phyloP scores from a whole-genome alignment of 2,888 invertebrate genomes.

The Enchytraeus crypticus region DNA sequence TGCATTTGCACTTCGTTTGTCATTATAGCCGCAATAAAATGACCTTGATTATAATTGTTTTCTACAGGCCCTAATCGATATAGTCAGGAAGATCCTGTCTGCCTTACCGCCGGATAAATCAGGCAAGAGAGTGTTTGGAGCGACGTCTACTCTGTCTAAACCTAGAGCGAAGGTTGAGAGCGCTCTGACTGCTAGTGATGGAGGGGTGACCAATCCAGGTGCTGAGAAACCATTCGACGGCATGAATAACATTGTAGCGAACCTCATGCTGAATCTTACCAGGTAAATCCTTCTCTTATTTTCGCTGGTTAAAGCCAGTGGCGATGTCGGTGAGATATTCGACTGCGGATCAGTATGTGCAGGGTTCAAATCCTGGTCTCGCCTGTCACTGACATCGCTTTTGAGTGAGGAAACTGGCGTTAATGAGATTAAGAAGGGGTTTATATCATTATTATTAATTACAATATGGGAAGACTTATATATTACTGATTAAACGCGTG shows the following conservation, averaged over 20 bases:
- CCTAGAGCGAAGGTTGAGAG: conserved; percentile 36
- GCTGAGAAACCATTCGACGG: conserved; percentile 48
- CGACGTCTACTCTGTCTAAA: conserved; percentile 19
- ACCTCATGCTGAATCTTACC: conserved; percentile 49
- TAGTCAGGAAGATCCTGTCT: conserved; percentile 42
- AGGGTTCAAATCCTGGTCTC: too few relatives aligned
- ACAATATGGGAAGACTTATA: background rate
- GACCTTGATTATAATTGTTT: too few relatives aligned
- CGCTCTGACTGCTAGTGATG: conserved; percentile 37
- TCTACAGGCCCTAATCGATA: conserved; percentile 44
- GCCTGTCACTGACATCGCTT: too few relatives aligned
- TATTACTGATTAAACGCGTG: too few relatives aligned
- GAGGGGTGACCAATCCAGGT: conserved; percentile 33
- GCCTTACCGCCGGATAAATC: conserved; percentile 38
- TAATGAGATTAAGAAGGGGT: background rate
- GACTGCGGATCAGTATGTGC: too few relatives aligned
- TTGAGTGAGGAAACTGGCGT: too few relatives aligned
- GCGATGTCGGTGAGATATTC: too few relatives aligned
- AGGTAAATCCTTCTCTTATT: conserved; percentile 33
- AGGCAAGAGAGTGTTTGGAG: conserved; percentile 37
- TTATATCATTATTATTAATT: background rate
- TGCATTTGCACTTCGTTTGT: too few relatives aligned
- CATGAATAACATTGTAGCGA: conserved; percentile 51
- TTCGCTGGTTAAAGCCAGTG: too few relatives aligned
- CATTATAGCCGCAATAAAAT: too few relatives aligned